phyloP scores from a whole-genome alignment of 2,797 vertebrate species.

The Melanotaenia parkinsoni region DNA sequence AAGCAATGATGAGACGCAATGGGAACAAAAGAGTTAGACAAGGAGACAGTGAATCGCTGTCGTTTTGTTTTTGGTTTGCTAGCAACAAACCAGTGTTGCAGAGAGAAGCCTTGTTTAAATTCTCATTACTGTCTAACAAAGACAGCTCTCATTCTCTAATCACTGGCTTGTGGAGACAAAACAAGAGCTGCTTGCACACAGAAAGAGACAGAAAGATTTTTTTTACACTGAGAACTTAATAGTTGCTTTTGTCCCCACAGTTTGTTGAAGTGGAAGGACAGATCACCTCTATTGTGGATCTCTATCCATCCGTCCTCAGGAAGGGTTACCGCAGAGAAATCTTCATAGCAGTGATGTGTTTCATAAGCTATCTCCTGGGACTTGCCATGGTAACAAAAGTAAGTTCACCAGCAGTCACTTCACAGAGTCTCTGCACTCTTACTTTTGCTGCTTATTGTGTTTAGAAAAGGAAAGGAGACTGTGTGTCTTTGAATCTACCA shows the following conservation, averaged over 20 bases:
- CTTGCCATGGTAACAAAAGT: slow-evolving; percentile 99
- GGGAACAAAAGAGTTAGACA: slow-evolving; percentile 19
- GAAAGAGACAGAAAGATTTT: slow-evolving; percentile 31
- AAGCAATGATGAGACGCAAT: slow-evolving; percentile 28
- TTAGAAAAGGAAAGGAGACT: slow-evolving; percentile 38
- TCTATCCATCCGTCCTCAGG: slow-evolving; percentile 98
- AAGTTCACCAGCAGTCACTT: slow-evolving; percentile 68
- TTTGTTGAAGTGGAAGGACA: slow-evolving; percentile 99
- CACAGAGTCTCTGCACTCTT: not conserved
- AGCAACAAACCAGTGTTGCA: slow-evolving; percentile 55
- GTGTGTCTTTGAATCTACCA: slow-evolving; percentile 24
- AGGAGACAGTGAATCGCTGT: slow-evolving; percentile 58
- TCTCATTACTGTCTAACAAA: slow-evolving; percentile 72
- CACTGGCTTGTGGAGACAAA: slow-evolving; percentile 49
- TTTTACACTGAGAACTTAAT: slow-evolving; percentile 35
- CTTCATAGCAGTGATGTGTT: slow-evolving; percentile 96
- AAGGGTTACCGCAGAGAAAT: slow-evolving; percentile 98
- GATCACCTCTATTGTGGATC: slow-evolving; percentile 99
- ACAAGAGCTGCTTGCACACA: slow-evolving; percentile 48
- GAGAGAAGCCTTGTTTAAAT: slow-evolving; percentile 63
- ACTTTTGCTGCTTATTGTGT: slow-evolving; percentile 27
- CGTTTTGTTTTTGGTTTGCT: slow-evolving; percentile 57
- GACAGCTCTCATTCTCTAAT: slow-evolving; percentile 66
- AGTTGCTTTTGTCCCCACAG: slow-evolving; percentile 77
- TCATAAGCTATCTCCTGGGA: slow-evolving; percentile 97